Evolutionary conservation across 2,797 vertebrate genomes (phyloP), one percentile per base, ranked within the genome.

Genomic region (Triplophysa bombifrons): DNA sequence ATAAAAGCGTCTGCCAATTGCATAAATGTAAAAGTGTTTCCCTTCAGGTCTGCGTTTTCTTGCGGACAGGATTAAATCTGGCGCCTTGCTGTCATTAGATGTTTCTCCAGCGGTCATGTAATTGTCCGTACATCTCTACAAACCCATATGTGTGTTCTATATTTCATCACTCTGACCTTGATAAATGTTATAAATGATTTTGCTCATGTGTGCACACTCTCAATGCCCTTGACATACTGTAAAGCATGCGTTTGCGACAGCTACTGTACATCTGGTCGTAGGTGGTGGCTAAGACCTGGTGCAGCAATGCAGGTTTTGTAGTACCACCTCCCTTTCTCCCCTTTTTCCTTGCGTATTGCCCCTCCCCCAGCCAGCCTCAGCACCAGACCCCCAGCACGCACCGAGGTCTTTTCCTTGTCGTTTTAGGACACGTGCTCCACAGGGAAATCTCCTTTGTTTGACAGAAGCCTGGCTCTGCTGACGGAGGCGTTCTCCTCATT

Each of bases 381-480:
- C 55, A 46, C 83, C 86, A 86, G 88, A 84, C 87, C 86, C 87
- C 87, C 86, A 87, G 86, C 53, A 72, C 13, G 44, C 66, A 74
- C 87, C 71, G 80, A 87, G 86, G 86, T 87, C 77, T 76, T 86
- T 88, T 88, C 76, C 76, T 81, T 75, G 55, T 85, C 76, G 68
- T 85, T 84, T 86, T 82, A 88, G 84, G 86, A 88, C 87, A 61
- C 78, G 41, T 64, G 17, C 82, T 88, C 88, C 76, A 22, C 63
- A 34, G 88, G 88, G 88, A 91, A 90, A 90, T 90, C 83, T 88
- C 85, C 82, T 87, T 92, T 89, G 87, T 82, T 79, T 83, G 81
- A 71, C 65, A 64, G 80, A 85, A 51, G 41, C 53, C 70, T 80
- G 56, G 51, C 68, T 34, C 38, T 80, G 81, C 80, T 67, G 82